Conservation (phyloP, 2,888 invertebrate genomes). For the Melieria picta region DNA sequence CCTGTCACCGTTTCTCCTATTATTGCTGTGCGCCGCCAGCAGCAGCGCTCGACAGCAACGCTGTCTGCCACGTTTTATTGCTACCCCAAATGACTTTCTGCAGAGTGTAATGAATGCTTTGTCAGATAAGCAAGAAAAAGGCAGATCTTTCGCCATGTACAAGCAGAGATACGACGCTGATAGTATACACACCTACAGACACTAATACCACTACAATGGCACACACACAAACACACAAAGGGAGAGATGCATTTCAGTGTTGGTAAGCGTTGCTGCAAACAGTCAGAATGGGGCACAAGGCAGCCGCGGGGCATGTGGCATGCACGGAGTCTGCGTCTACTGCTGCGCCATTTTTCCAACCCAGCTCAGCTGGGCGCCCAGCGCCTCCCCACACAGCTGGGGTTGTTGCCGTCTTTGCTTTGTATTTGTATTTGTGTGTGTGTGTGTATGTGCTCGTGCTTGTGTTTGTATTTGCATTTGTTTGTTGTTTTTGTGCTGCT, state of each 20-base stretch:
- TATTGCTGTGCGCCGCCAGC: background rate
- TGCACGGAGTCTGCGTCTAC: background rate
- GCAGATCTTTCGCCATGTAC: slow-evolving; percentile 11
- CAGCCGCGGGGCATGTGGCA: background rate
- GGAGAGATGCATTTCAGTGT: background rate
- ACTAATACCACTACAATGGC: slow-evolving; percentile 7
- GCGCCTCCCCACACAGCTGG: background rate
- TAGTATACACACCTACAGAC: background rate
- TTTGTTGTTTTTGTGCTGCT: slow-evolving; percentile 2
- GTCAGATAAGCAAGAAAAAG: slow-evolving; percentile 1
- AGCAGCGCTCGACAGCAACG: background rate
- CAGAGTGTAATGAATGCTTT: slow-evolving; percentile 24
- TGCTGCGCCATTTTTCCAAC: too few species aligned
- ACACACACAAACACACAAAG: background rate
- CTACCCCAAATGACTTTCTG: slow-evolving; percentile 28
- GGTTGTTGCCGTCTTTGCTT: slow-evolving; percentile 7
- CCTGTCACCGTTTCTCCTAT: background rate
- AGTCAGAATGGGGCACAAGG: background rate
- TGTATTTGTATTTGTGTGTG: background rate
- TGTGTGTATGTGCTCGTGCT: slow-evolving; percentile 1
- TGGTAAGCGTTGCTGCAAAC: background rate
- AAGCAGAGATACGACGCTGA: slow-evolving; percentile 10
- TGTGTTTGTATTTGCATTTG: slow-evolving; percentile 18
- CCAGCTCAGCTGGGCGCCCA: background rate
- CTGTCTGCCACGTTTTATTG: slow-evolving; percentile 18